phyloP scores from a whole-genome alignment of 2,888 invertebrate genomes.

The Apodemia duryi region DNA sequence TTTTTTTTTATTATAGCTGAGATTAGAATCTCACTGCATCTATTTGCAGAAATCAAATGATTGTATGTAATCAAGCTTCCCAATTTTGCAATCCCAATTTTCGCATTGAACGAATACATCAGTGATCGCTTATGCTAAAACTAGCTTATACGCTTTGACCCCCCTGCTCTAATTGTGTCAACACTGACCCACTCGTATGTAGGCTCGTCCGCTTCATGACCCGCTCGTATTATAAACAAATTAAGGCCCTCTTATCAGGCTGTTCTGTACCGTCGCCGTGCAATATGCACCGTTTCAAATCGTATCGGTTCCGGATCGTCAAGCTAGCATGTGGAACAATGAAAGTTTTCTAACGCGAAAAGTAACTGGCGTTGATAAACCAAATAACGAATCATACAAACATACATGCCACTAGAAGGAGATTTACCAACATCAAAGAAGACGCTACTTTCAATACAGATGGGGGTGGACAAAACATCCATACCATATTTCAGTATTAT shows the following conservation, averaged over 20 bases:
- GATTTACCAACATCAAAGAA: no score
- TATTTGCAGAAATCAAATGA: no score
- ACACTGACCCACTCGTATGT: constrained; percentile 3
- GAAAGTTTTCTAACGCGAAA: constrained; percentile 1
- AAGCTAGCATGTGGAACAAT: constrained; percentile 3
- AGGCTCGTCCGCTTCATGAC: constrained; percentile 1
- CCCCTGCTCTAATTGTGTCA: constrained; percentile 4
- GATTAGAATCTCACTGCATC: no score
- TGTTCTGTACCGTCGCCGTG: neutral
- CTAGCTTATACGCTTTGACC: constrained; percentile 7
- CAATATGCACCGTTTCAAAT: constrained; percentile 7
- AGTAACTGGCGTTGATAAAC: neutral
- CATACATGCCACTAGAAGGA: neutral
- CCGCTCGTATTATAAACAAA: constrained; percentile 10
- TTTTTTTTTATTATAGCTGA: no score
- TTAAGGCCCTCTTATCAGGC: constrained; percentile 1
- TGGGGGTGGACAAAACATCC: no score
- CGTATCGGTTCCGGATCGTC: constrained; percentile 8
- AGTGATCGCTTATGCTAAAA: neutral
- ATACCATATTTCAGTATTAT: no score
- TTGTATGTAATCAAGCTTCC: neutral
- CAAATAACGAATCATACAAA: neutral
- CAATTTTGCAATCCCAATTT: neutral
- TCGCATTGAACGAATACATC: neutral
- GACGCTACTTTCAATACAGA: no score